phyloP scores from a whole-genome alignment of 2,888 invertebrate species.

The Drosophila aldrichi region DNA sequence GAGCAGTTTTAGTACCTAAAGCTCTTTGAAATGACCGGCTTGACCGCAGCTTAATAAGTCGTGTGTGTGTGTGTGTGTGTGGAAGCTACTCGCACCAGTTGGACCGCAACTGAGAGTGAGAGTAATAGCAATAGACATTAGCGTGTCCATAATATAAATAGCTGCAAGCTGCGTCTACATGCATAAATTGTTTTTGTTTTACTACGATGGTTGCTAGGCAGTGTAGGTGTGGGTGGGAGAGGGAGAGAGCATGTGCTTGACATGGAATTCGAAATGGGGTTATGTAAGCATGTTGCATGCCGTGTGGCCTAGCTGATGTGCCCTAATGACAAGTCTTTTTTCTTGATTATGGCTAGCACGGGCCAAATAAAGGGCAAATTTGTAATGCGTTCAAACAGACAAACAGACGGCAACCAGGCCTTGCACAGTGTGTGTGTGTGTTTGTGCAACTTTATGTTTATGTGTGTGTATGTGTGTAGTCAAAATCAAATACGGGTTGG shows the following conservation, averaged over 20 bases:
- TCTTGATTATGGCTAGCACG: slow-evolving; percentile 57
- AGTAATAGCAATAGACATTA: background rate
- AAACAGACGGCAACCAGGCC: slow-evolving; percentile 38
- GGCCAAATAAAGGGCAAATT: slow-evolving; percentile 57
- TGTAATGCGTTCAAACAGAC: slow-evolving; percentile 58
- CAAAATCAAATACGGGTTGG: slow-evolving; percentile 57
- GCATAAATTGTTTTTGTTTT: slow-evolving; percentile 3
- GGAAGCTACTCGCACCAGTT: background rate
- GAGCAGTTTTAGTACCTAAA: background rate
- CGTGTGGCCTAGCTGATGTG: slow-evolving; percentile 35
- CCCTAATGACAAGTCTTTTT: slow-evolving; percentile 25
- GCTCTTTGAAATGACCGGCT: slow-evolving; percentile 1
- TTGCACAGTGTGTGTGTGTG: background rate
- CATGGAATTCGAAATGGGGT: slow-evolving; percentile 1
- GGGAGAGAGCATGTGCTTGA: background rate
- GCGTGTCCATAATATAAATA: slow-evolving; percentile 7
- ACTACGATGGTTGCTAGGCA: background rate
- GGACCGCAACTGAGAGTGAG: background rate
- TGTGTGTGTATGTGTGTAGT: slow-evolving; percentile 22
- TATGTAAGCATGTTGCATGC: slow-evolving; percentile 1
- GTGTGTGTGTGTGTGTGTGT: background rate
- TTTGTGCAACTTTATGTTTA: background rate
- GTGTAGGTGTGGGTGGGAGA: background rate
- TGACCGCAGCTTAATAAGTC: background rate
- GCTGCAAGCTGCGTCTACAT: slow-evolving; percentile 17